Evolutionary conservation across 2,113 vertebrate genomes (phyloP).

Genomic region (Calonectris borealis): DNA sequence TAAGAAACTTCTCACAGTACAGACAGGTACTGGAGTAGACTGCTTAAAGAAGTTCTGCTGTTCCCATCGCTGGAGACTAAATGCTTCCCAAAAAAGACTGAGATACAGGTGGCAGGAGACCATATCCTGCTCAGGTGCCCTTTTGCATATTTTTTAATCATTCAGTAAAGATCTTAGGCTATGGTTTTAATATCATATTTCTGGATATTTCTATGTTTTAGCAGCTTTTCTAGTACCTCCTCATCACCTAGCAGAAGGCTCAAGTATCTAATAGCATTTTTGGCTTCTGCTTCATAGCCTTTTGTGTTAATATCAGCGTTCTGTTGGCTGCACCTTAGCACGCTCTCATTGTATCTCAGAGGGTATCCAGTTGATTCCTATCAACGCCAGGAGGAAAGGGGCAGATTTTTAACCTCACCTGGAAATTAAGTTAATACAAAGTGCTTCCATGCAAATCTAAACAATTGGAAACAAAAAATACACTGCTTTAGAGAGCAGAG

Average conservation of each 20-base stretch:
- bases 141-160: neutral
- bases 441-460: neutral
- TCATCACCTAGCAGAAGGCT: neutral
- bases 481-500: neutral
- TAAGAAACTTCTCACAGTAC: neutral
- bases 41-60: neutral
- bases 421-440: neutral
- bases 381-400: neutral
- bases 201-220: neutral
- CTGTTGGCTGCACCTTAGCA: neutral
- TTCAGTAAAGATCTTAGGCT: neutral
- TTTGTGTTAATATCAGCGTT: neutral
- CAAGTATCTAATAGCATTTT: neutral
- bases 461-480: neutral
- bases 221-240: neutral
- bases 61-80: neutral
- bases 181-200: neutral
- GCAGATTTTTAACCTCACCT: neutral
- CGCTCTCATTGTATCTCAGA: rapidly evolving
- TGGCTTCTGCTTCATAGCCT: neutral
- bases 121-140: neutral
- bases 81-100: neutral
- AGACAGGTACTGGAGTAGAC: neutral
- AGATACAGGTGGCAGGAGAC: neutral
- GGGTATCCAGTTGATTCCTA: neutral